Percentiles rank a stretch among this genome's conserved stretches.
These are phyloP conservation scores for Corythaixoides concolor DNA, from an alignment of 2,113 vertebrate species.

Conservation along the genomic window DNA sequence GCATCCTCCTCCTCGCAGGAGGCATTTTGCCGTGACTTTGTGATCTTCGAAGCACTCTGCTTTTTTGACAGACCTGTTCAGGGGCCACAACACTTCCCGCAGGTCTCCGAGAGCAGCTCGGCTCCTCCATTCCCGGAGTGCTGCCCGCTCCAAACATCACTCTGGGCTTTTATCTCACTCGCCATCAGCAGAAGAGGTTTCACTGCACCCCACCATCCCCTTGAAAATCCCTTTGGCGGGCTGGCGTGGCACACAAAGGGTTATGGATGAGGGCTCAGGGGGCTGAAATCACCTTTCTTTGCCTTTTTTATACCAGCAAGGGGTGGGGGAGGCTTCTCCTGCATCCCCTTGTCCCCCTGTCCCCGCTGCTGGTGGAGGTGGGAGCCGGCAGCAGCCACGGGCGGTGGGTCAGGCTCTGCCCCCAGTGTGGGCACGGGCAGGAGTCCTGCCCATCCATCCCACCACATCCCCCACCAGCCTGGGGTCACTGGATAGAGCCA, in stretches of 20 bases:
- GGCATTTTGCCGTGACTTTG: not conserved
- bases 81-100: not conserved
- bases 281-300: not conserved
- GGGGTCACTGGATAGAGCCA: fast-evolving
- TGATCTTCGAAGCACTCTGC: not conserved
- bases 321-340: fast-evolving
- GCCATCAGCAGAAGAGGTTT: not conserved
- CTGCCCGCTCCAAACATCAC: not conserved
- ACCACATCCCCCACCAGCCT: not conserved
- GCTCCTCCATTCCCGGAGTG: not conserved
- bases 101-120: not conserved
- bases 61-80: not conserved
- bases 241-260: fast-evolving
- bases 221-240: not conserved
- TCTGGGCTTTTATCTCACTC: not conserved
- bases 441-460: not conserved
- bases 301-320: not conserved
- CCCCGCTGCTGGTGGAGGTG: not conserved
- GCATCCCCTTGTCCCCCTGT: fast-evolving
- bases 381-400: fast-evolving
- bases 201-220: not conserved
- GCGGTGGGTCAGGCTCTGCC: fast-evolving
- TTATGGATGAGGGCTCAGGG: fast-evolving
- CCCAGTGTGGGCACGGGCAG: fast-evolving
- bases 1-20: not conserved